Evolutionary conservation across 2,888 invertebrate genomes (phyloP).

Genomic region (Tenthredo livida): DNA sequence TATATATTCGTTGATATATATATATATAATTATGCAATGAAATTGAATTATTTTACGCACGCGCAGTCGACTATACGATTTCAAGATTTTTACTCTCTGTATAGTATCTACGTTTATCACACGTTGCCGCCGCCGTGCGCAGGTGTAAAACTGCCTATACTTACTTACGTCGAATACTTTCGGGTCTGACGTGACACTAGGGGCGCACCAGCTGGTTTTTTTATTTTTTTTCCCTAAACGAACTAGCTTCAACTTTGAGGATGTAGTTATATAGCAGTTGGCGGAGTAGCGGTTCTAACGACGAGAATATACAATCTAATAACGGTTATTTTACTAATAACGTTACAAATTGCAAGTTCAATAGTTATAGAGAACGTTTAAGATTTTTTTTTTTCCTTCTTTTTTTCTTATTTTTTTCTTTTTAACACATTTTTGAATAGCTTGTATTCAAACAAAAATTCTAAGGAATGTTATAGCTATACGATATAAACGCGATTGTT

Average conservation of each 20-base stretch:
- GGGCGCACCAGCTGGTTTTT: not conserved
- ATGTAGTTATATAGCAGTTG: not conserved
- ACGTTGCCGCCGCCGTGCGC: not conserved
- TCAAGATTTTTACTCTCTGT: no score
- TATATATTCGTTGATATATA: no score
- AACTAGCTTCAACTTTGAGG: not conserved
- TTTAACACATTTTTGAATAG: no score
- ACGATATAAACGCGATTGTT: slow-evolving; percentile 5
- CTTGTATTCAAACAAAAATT: not conserved
- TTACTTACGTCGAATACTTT: not conserved
- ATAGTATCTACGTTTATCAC: not conserved
- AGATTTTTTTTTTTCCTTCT: no score
- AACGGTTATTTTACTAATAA: not conserved
- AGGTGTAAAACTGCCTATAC: not conserved
- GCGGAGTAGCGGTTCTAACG: not conserved
- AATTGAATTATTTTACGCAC: no score
- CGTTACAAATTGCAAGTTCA: not conserved
- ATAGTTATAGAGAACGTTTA: no score
- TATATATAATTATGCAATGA: no score
- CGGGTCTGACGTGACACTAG: not conserved
- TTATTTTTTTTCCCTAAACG: no score
- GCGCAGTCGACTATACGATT: no score
- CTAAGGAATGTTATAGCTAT: not conserved
- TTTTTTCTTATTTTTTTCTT: no score
- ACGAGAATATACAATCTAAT: not conserved